Evolutionary conservation across 2,113 vertebrate species (phyloP).

Genomic region (Rynchops niger): DNA sequence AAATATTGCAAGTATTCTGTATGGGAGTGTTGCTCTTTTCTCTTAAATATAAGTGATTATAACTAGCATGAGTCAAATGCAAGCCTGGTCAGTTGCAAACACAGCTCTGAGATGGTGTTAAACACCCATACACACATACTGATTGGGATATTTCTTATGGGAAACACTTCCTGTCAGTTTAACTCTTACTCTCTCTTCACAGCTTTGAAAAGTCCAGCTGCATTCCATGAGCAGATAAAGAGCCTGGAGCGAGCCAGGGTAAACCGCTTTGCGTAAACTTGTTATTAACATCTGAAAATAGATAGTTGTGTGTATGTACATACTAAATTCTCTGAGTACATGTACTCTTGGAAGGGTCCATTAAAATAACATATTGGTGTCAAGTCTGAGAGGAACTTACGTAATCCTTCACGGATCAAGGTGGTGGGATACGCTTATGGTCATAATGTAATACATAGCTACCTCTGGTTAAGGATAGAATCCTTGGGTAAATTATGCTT

Average conservation of each 20-base stretch:
- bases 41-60: background rate
- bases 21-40: background rate
- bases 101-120: background rate
- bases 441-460: background rate
- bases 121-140: background rate
- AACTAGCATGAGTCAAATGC: background rate
- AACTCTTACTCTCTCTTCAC: constrained; percentile 62
- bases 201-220: constrained; percentile 95
- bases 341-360: background rate
- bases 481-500: background rate
- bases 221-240: constrained; percentile 95
- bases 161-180: background rate
- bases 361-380: background rate
- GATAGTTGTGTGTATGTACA: background rate
- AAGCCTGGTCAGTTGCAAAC: background rate
- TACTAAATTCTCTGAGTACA: background rate
- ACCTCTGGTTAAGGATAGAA: background rate
- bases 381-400: background rate
- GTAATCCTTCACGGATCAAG: background rate
- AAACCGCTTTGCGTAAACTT: constrained; percentile 61
- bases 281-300: background rate
- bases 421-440: rapidly evolving
- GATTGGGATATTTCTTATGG: background rate
- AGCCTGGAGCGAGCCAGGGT: constrained; percentile 96
- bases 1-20: background rate